Conservation (phyloP, 2,113 vertebrate genomes). For the Vireo altiloquus region DNA sequence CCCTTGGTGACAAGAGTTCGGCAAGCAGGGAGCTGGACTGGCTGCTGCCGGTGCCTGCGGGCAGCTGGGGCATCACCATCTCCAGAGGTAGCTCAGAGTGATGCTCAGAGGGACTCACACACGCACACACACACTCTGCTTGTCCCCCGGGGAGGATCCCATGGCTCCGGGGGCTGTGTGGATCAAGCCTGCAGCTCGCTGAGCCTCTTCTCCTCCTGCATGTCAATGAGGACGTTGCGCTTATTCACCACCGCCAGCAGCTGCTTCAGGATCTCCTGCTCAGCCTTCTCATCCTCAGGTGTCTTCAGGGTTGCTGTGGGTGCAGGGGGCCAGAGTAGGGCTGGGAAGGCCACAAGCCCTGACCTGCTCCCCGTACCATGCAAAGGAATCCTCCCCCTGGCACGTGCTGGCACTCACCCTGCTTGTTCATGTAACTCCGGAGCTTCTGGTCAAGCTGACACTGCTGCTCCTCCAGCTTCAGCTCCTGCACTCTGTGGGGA, state of each 20-base stretch:
- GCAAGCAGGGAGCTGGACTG: neutral
- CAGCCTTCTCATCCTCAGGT: slow-evolving; percentile 66
- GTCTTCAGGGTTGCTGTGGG: slow-evolving; percentile 80
- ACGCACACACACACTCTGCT: neutral
- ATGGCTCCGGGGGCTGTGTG: fast-evolving
- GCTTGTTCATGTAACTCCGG: slow-evolving; percentile 77
- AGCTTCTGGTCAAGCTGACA: slow-evolving; percentile 85
- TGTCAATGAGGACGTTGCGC: slow-evolving; percentile 82
- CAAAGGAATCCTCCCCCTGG: too few species aligned
- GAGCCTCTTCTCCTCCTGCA: slow-evolving; percentile 87
- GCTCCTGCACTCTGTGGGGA: slow-evolving; percentile 80
- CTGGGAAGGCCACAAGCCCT: neutral
- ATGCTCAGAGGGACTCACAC: neutral
- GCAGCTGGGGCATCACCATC: neutral
- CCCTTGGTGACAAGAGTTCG: neutral
- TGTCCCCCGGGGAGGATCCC: fast-evolving
- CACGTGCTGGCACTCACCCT: slow-evolving; percentile 60
- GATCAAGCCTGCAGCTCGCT: slow-evolving; percentile 75
- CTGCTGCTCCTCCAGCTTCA: slow-evolving; percentile 91
- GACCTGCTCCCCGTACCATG: fast-evolving
- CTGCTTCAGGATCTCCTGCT: slow-evolving; percentile 76
- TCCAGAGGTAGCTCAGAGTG: neutral
- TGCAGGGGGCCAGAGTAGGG: neutral
- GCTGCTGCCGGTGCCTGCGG: too few species aligned
- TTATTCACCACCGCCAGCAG: slow-evolving; percentile 88